These are phyloP conservation scores for Drosophila demipolita DNA, from an alignment of 2,888 invertebrate species.

Conservation along the genomic window DNA sequence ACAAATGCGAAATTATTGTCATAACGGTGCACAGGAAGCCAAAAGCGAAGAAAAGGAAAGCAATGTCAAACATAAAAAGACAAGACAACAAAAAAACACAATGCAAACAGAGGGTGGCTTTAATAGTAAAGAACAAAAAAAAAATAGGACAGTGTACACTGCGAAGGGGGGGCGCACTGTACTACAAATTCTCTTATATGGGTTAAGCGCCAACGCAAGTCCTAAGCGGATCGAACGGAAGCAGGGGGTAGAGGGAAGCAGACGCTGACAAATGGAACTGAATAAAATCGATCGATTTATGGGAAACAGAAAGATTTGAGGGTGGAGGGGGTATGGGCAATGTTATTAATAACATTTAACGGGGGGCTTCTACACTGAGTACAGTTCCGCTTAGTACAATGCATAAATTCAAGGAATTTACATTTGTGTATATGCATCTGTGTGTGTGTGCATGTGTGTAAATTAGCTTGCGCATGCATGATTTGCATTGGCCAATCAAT, in stretches of 20 bases:
- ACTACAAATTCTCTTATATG: constrained; percentile 47
- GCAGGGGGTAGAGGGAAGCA: background rate
- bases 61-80: constrained; percentile 46
- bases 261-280: constrained; percentile 56
- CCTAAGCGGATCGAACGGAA: constrained; percentile 39
- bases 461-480: constrained; percentile 46
- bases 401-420: constrained; percentile 48
- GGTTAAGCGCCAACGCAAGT: constrained; percentile 72
- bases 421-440: background rate
- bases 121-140: constrained; percentile 23
- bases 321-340: background rate
- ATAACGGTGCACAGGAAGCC: constrained; percentile 40
- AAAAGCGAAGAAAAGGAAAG: constrained; percentile 25
- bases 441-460: constrained; percentile 26
- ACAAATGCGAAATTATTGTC: constrained; percentile 61
- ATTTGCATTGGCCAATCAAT: constrained; percentile 56
- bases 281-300: constrained; percentile 74
- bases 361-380: constrained; percentile 8
- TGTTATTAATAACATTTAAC: constrained; percentile 59
- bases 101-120: constrained; percentile 22
- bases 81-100: constrained; percentile 4
- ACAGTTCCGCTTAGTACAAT: constrained; percentile 36
- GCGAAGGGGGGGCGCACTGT: constrained; percentile 15
- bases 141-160: constrained; percentile 5
- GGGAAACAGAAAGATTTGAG: constrained; percentile 6